Base-by-base conservation (phyloP, 2,888 invertebrate species). In the Drosophila kambysellisi region DNA sequence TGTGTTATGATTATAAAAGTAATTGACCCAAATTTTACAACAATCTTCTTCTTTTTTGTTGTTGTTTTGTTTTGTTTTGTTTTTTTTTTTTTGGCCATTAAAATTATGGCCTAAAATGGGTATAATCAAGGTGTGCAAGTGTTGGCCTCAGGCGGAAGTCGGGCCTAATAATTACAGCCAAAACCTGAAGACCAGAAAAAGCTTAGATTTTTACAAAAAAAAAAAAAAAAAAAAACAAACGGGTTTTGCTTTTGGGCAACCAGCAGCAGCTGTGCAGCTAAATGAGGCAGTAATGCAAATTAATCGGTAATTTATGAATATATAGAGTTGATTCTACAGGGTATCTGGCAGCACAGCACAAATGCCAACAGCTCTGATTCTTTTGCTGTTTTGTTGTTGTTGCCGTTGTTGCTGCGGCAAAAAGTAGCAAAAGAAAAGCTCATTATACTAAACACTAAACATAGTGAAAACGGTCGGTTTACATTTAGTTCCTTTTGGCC, bases 391-490 rank as follows among this genome's bases (percentile, higher is more conserved):
- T 4, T 12, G 12, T 30, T 32, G 32, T 33, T 25, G 25, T 46
- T 46, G 54, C 39, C 56, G 35, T 62, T 65, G 46, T 46, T 39
- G 39, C 32, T 50, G 53, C 51, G 61, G 33, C 8, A 53, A 64
- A 83, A 66, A 70, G 64, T 64, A 48, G 73, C 73, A 63, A 81
- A 62, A 70, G 81, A 82, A 87, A 87, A 77, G 82, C 84, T 88
- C 88, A 88, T 84, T 84, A 78, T 82, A 84, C 78, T 82, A 80
- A 82, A 85, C 85, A 84, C 73, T 77, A 79, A 77, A 75, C 69
- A 73, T 66, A 65, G 60, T 65, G 66, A 59, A 70, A 79, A 62
- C 52, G 58, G 54, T 61, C 57, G 56, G 43, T 33, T 60, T 66
- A 62, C 58, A 54, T 30, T 67, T 54, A 7, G 35, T 12, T 66